Evolutionary conservation across 2,797 vertebrate species (phyloP).

Genomic region (Hoplostethus atlanticus): DNA sequence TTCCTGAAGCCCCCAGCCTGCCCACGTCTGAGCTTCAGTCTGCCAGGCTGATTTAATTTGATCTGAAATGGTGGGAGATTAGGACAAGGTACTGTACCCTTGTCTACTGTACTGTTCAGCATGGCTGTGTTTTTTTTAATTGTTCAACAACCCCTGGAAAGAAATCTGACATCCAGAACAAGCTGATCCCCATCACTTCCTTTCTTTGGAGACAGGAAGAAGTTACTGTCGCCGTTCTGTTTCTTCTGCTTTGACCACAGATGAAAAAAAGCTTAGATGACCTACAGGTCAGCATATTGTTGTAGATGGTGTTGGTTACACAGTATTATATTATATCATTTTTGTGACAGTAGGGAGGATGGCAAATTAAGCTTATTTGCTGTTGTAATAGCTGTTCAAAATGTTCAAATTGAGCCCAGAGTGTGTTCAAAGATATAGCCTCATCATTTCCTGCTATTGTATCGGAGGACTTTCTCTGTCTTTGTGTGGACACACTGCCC

Average conservation of each 20-base stretch:
- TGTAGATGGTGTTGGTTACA: neutral
- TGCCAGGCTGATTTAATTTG: conserved; percentile 45
- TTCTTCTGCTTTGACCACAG: neutral
- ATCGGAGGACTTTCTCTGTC: conserved; percentile 59
- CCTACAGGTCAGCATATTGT: neutral
- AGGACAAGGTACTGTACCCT: conserved; percentile 30
- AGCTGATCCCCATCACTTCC: conserved; percentile 66
- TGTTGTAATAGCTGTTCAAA: conserved; percentile 27
- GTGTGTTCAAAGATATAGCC: conserved; percentile 54
- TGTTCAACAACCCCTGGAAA: conserved; percentile 36
- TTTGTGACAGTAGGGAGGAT: neutral
- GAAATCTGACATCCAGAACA: conserved; percentile 51
- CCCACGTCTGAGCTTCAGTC: conserved; percentile 22
- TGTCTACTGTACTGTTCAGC: conserved; percentile 7
- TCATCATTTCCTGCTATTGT: conserved; percentile 80
- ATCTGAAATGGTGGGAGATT: conserved; percentile 25
- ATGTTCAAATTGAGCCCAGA: conserved; percentile 26
- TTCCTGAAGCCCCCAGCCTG: conserved; percentile 46
- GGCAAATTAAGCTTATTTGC: too few relatives aligned
- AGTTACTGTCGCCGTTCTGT: conserved; percentile 35
- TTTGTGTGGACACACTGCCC: conserved; percentile 22
- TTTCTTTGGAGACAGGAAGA: conserved; percentile 68
- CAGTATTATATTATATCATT: neutral
- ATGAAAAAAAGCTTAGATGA: neutral
- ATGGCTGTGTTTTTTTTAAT: conserved; percentile 35